Percentiles rank a stretch among this genome's conserved stretches.
Conservation (phyloP, 1,140 invertebrate species). For the Arion vulgaris region DNA sequence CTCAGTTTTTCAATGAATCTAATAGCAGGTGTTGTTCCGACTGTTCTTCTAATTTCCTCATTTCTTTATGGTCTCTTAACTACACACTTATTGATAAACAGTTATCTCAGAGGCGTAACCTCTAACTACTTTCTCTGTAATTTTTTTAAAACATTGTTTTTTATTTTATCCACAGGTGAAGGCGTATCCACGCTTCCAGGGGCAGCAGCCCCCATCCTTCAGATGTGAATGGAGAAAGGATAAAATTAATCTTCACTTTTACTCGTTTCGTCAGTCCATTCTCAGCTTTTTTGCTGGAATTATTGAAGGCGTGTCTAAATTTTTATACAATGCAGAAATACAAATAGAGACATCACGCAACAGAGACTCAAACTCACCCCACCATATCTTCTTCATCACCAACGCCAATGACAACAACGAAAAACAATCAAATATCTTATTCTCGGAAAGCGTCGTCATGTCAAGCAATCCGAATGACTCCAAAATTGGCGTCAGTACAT, state of each 20-base stretch:
- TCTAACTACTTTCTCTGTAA: no score
- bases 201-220: constrained; percentile 70
- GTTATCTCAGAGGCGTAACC: no score
- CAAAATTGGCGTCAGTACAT: constrained; percentile 77
- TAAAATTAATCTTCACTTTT: constrained; percentile 70
- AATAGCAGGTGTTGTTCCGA: no score
- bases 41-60: no score
- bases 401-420: constrained; percentile 45
- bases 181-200: constrained; percentile 56
- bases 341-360: constrained; percentile 50
- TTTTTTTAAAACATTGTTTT: no score
- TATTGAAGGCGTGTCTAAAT: constrained; percentile 82
- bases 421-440: constrained; percentile 6
- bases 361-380: constrained; percentile 48
- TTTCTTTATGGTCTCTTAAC: no score
- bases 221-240: constrained; percentile 74
- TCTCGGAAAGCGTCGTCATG: constrained; percentile 18
- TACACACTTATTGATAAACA: no score
- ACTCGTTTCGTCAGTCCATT: constrained; percentile 66
- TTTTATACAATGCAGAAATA: constrained; percentile 54
- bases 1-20: no score
- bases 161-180: constrained; percentile 43
- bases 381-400: constrained; percentile 58
- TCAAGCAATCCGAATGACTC: constrained; percentile 55
- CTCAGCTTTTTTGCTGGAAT: constrained; percentile 69